A percentile compares a stretch with the other conserved stretches of the same genome.
Evolutionary conservation across 2,797 vertebrate genomes (phyloP).

Genomic region (Dendrocincla fuliginosa): DNA sequence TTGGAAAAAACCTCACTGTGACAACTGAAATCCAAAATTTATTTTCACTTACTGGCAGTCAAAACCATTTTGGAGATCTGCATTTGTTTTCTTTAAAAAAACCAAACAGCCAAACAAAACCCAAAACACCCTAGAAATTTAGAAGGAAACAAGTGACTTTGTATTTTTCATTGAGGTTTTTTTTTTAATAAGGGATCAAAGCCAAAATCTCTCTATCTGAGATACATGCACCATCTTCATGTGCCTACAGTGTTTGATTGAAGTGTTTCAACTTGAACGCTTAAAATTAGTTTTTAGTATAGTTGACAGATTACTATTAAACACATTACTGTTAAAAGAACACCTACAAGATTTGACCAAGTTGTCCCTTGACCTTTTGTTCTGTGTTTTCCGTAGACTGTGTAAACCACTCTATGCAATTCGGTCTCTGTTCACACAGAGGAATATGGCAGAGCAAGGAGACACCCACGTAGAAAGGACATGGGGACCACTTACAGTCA

Average conservation of each 20-base stretch:
- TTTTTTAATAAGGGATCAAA: background rate
- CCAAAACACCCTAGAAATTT: background rate
- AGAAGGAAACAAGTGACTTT: background rate
- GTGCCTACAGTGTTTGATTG: background rate
- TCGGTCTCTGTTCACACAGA: background rate
- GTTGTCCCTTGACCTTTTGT: background rate
- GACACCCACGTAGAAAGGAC: fast-evolving
- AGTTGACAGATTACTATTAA: background rate
- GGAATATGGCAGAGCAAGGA: background rate
- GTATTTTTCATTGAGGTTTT: background rate
- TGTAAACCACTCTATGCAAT: background rate
- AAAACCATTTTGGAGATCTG: background rate
- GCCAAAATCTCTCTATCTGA: background rate
- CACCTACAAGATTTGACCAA: background rate
- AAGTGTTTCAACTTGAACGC: background rate
- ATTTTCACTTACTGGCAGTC: background rate
- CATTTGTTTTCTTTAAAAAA: background rate
- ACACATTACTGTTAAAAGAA: background rate
- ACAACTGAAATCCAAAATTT: background rate
- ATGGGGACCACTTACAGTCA: background rate
- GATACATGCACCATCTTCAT: background rate
- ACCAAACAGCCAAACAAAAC: too few relatives aligned
- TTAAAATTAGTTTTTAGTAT: background rate
- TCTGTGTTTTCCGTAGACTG: fast-evolving
- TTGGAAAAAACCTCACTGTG: fast-evolving